A percentile compares a stretch with the other conserved stretches of the same genome.
Conservation (phyloP, 2,797 vertebrate species). For the Gallinago stenura region DNA sequence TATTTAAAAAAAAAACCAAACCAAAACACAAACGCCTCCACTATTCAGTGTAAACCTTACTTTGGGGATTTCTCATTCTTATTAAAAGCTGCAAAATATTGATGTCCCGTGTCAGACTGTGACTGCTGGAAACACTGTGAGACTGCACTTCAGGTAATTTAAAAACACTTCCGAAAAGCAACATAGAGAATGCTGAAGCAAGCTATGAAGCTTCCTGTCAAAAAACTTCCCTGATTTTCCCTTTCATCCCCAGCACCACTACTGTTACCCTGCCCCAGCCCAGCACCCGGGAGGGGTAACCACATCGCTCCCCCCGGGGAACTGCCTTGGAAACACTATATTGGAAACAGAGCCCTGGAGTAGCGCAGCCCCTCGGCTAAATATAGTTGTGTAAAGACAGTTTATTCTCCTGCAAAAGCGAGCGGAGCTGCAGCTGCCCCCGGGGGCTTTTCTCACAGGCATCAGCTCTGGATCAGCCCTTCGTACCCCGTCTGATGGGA, state of each 20-base stretch:
- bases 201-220: neutral
- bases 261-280: neutral
- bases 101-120: neutral
- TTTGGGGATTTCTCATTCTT: neutral
- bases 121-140: neutral
- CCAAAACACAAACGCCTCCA: neutral
- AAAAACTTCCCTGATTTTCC: neutral
- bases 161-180: neutral
- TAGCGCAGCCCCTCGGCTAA: neutral
- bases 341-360: neutral
- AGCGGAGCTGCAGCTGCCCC: neutral
- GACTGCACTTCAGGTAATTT: neutral
- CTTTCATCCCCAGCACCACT: fast-evolving
- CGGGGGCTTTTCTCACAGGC: neutral
- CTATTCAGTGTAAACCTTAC: neutral
- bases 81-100: neutral
- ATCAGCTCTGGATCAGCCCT: neutral
- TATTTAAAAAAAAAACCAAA: neutral
- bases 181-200: neutral
- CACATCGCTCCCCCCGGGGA: neutral
- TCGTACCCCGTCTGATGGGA: neutral
- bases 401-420: neutral
- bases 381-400: neutral
- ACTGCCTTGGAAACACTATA: neutral
- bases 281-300: neutral